These are phyloP conservation scores for Trichogramma dendrolimi DNA, from an alignment of 2,888 invertebrate genomes.

Conservation along the genomic window DNA sequence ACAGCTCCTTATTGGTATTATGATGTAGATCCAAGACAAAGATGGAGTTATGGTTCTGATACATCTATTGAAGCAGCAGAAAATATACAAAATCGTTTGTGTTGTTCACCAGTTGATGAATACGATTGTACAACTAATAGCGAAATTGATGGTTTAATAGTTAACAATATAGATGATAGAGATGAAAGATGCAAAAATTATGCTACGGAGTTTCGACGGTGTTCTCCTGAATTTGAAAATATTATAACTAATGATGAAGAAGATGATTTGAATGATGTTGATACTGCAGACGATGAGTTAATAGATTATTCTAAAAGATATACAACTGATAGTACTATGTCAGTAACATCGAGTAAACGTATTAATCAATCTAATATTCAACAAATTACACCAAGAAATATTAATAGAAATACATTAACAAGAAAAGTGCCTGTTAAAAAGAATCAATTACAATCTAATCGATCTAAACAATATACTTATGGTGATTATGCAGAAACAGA, in stretches of 20 bases:
- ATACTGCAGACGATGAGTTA: constrained; percentile 29
- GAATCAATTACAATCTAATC: constrained; percentile 10
- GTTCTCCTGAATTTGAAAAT: constrained; percentile 23
- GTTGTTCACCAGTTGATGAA: constrained; percentile 30
- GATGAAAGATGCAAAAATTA: constrained; percentile 23
- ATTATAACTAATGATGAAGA: neutral
- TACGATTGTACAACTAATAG: constrained; percentile 26
- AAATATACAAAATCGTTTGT: constrained; percentile 25
- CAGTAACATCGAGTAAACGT: constrained; percentile 16
- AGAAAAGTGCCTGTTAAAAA: constrained; percentile 25
- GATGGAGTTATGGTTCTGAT: constrained; percentile 30
- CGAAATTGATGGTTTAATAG: constrained; percentile 28
- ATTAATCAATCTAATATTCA: constrained; percentile 9
- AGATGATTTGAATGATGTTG: constrained; percentile 21
- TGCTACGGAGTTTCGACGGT: constrained; percentile 12
- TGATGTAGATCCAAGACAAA: constrained; percentile 24
- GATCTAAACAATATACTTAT: constrained; percentile 42
- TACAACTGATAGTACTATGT: constrained; percentile 23
- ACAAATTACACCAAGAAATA: constrained; percentile 16
- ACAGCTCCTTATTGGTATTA: constrained; percentile 17
- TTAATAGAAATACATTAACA: constrained; percentile 6
- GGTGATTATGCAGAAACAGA: constrained; percentile 84
- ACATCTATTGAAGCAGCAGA: constrained; percentile 25
- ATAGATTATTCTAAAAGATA: constrained; percentile 30
- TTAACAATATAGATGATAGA: constrained; percentile 24